Percentiles rank a stretch among this genome's conserved stretches.
Conservation (phyloP, 2,888 invertebrate species). For the Erebia palarica region DNA sequence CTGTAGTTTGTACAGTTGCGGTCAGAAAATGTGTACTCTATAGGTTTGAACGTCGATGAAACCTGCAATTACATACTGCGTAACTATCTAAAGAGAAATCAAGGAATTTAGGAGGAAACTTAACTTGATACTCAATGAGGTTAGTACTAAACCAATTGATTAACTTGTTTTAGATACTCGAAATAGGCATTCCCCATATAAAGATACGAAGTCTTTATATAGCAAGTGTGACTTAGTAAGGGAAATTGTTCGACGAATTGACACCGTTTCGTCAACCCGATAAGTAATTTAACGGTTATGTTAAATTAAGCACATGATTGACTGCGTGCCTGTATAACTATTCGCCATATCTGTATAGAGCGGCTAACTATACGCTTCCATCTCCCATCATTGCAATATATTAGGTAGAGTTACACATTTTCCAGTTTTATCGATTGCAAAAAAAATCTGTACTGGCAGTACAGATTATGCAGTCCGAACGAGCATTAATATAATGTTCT, state of each 20-base stretch:
- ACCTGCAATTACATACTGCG: no score
- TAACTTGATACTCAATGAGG: background rate
- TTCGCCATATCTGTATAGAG: background rate
- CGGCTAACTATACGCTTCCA: background rate
- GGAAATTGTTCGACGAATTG: slow-evolving; percentile 45
- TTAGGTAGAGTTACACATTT: background rate
- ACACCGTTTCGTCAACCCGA: slow-evolving; percentile 40
- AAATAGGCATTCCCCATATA: slow-evolving; percentile 27
- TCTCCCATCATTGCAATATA: background rate
- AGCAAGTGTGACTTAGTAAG: slow-evolving; percentile 45
- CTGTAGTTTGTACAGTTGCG: no score
- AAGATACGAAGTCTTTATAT: slow-evolving; percentile 7
- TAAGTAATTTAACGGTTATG: slow-evolving; percentile 33
- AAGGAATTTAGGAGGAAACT: background rate
- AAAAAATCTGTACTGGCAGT: no score
- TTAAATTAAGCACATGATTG: slow-evolving; percentile 25
- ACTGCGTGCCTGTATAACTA: slow-evolving; percentile 9
- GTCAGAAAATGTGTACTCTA: no score
- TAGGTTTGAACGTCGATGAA: background rate
- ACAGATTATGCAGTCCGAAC: no score
- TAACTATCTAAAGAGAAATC: background rate
- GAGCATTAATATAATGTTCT: no score
- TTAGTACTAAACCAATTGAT: background rate
- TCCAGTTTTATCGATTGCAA: background rate
- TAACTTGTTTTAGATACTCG: slow-evolving; percentile 8